A percentile compares a stretch with the other conserved stretches of the same genome.
Conservation (phyloP, 2,888 invertebrate genomes). For the Noctua fimbriata region DNA sequence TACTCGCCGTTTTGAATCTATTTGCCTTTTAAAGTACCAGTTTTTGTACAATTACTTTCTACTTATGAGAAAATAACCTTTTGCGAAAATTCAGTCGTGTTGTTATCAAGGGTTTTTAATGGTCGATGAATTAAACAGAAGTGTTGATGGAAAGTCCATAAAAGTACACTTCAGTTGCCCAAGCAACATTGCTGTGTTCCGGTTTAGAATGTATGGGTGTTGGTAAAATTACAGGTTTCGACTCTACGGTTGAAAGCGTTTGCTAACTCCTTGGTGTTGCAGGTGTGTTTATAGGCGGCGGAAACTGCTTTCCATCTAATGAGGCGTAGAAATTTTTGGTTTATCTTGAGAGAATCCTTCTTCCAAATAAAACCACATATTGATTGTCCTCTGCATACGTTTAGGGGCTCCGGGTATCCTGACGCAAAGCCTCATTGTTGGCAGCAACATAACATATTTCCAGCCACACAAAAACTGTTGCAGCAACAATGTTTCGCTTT, state of each 20-base stretch:
- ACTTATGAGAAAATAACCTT: too few species aligned
- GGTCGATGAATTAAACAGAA: neutral
- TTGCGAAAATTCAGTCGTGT: neutral
- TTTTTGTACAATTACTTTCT: too few species aligned
- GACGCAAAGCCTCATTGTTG: too few species aligned
- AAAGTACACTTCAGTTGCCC: neutral
- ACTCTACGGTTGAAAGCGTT: neutral
- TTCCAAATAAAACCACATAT: neutral
- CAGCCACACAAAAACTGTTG: too few species aligned
- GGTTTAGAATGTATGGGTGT: neutral
- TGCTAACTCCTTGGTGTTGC: neutral
- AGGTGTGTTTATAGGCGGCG: neutral
- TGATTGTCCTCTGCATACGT: neutral
- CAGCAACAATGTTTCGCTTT: too few species aligned
- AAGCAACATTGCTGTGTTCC: neutral
- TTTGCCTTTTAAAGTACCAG: constrained; percentile 3
- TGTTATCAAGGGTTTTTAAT: neutral
- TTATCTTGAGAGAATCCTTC: neutral
- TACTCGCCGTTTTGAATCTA: constrained; percentile 11
- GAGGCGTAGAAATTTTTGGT: neutral
- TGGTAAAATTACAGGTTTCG: neutral
- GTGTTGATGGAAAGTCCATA: neutral
- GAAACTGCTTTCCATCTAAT: neutral
- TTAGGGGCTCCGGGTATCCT: too few species aligned
- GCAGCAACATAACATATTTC: too few species aligned